These are phyloP conservation scores for Anguilla anguilla DNA, from an alignment of 2,797 vertebrate species.

Conservation along the genomic window DNA sequence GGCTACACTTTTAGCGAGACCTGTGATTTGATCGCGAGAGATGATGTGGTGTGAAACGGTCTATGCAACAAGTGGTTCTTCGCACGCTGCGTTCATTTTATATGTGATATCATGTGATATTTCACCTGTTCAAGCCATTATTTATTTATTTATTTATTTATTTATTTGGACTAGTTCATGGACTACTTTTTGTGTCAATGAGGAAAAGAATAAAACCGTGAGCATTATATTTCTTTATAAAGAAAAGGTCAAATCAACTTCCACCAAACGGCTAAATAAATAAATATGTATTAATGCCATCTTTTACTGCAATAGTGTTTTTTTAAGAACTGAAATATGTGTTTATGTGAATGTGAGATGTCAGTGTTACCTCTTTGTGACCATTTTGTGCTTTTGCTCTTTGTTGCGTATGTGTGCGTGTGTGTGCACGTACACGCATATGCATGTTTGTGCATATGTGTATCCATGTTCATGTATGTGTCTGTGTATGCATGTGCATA, in stretches of 20 bases:
- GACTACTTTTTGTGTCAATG: too few relatives aligned
- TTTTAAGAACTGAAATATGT: not conserved
- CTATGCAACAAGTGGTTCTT: constrained; percentile 13
- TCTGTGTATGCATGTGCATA: constrained; percentile 25
- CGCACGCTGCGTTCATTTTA: not conserved
- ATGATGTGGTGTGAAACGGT: not conserved
- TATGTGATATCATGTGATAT: too few relatives aligned
- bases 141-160: not conserved
- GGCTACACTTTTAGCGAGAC: not conserved
- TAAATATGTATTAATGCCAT: not conserved
- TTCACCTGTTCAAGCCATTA: not conserved
- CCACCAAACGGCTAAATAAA: not conserved
- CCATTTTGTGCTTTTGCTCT: not conserved
- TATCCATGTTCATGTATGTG: not conserved
- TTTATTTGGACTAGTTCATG: not conserved
- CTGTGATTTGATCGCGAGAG: not conserved
- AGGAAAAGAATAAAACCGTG: too few relatives aligned
- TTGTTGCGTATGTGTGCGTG: not conserved
- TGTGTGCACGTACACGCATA: constrained; percentile 29
- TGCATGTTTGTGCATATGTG: constrained; percentile 14
- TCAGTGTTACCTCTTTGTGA: constrained; percentile 17
- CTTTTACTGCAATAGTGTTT: not conserved
- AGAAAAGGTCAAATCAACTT: too few relatives aligned
- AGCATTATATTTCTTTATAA: too few relatives aligned
- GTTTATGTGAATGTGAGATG: not conserved